Percentiles rank a stretch among this genome's conserved stretches.
Conservation (phyloP, 2,888 invertebrate genomes). For the Scaptomyza caliginosa region DNA sequence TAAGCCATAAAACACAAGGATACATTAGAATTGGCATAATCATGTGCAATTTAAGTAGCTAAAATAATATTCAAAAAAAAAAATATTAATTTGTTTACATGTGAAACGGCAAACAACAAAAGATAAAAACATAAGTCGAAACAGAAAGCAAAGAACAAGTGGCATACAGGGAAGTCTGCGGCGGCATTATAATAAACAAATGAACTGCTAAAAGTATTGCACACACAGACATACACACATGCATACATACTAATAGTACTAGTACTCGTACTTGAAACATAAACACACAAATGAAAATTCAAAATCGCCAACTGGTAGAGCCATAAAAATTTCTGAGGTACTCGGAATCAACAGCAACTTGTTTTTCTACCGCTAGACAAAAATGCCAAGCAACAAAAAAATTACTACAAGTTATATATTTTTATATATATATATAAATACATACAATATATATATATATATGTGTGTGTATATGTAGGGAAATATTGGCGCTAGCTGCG, state of each 20-base stretch:
- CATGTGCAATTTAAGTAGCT: slow-evolving; percentile 36
- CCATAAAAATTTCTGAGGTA: slow-evolving; percentile 69
- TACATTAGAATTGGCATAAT: slow-evolving; percentile 13
- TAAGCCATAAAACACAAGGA: background rate
- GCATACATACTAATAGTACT: background rate
- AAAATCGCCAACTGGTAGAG: slow-evolving; percentile 18
- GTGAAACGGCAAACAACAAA: slow-evolving; percentile 38
- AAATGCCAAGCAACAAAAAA: slow-evolving; percentile 43
- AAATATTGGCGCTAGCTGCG: slow-evolving; percentile 32
- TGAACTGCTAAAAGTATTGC: slow-evolving; percentile 71
- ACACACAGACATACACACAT: slow-evolving; percentile 27
- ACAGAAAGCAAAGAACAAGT: slow-evolving; percentile 55
- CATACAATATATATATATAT: slow-evolving; percentile 7
- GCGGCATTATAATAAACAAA: slow-evolving; percentile 74
- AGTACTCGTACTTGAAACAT: slow-evolving; percentile 63
- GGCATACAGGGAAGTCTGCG: slow-evolving; percentile 70
- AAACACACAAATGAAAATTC: slow-evolving; percentile 60
- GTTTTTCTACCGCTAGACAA: slow-evolving; percentile 74
- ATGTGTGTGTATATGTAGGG: background rate
- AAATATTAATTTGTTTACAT: too few relatives aligned
- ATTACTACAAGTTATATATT: slow-evolving; percentile 8
- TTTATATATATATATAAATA: slow-evolving; percentile 19
- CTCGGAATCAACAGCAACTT: slow-evolving; percentile 69
- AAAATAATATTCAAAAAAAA: too few relatives aligned
- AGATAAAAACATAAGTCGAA: slow-evolving; percentile 15